Conservation (phyloP, 2,888 invertebrate genomes). For the Dasypolia templi region DNA sequence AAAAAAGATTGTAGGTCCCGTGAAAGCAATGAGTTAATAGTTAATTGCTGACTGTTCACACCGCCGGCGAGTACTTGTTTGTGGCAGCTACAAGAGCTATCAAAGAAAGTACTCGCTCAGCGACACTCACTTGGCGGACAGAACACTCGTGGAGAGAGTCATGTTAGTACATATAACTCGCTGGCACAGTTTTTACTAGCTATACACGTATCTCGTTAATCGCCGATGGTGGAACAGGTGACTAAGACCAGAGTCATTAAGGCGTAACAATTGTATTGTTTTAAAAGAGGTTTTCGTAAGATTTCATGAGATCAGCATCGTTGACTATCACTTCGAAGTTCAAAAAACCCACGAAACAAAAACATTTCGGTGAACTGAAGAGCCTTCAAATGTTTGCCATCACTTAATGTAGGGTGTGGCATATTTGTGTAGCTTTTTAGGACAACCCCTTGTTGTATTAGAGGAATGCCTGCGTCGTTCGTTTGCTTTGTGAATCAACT, state of each 20-base stretch:
- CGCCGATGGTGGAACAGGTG: too few relatives aligned
- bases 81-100: neutral
- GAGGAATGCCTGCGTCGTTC: conserved; percentile 13
- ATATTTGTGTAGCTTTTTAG: conserved; percentile 57
- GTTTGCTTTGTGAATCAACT: conserved; percentile 40
- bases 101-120: neutral
- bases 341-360: neutral
- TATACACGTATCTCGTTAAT: neutral
- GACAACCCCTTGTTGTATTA: conserved; percentile 48
- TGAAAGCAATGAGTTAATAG: too few relatives aligned
- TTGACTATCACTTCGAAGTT: neutral
- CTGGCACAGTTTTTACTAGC: too few relatives aligned
- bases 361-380: conserved; percentile 7
- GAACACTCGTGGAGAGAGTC: neutral
- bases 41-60: neutral
- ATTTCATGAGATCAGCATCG: too few relatives aligned
- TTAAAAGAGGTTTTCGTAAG: too few relatives aligned
- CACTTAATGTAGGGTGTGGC: conserved; percentile 46
- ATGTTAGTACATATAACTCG: too few relatives aligned
- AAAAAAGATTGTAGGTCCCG: neutral
- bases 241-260: neutral
- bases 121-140: neutral
- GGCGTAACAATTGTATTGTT: too few relatives aligned
- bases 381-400: conserved; percentile 38
- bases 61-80: neutral